Evolutionary conservation across 2,113 vertebrate species (phyloP), one percentile per base, ranked within the genome.

Genomic region (Centropus unirufus): DNA sequence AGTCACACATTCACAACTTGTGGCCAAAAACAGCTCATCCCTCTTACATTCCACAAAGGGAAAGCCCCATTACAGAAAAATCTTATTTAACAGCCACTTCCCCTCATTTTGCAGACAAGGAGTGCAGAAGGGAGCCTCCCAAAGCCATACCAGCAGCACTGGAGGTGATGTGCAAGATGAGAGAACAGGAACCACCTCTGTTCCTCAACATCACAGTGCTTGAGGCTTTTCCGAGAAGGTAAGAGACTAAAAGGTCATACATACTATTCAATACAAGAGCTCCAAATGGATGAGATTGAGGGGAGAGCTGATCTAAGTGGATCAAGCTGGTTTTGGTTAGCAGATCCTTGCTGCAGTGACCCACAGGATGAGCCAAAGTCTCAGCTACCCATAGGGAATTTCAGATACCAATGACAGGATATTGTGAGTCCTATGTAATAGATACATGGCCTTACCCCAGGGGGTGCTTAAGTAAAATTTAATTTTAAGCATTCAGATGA

Each of bases 221-320:
- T 20, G 8, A 61, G 34, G 11, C 29, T 26, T 34, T 17, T 17
- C 30, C 10, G 19, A 62, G 5, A 26, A 72, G 27, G n/a, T 8
- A 9, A 49, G 13, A 34, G 26, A 30, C 6, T 7, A 72, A n/a
- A 64, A 74, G 49, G 12, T 36, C 66, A 5, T 0, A 0, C 0
- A 0, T 4, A 0, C 36, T 18, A 16, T 42, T 54, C 17, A 14
- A 30, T 11, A 46, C 32, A 2, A 61, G 34, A 75, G 5, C 3
- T 76, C 22, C 46, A 54, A 32, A 52, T 1, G 2, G 3, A 14
- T 22, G 6, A 5, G 26, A 8, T 0, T 11, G 20, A 55, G n/a
- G n/a, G 42, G 80, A 81, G 8, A 29, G 17, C 18, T 2, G 3
- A 16, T 57, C 44, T 54, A 13, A 9, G 17, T 6, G 6, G 15